Conservation (phyloP, 2,888 invertebrate species). For the Oscheius myriophilus region DNA sequence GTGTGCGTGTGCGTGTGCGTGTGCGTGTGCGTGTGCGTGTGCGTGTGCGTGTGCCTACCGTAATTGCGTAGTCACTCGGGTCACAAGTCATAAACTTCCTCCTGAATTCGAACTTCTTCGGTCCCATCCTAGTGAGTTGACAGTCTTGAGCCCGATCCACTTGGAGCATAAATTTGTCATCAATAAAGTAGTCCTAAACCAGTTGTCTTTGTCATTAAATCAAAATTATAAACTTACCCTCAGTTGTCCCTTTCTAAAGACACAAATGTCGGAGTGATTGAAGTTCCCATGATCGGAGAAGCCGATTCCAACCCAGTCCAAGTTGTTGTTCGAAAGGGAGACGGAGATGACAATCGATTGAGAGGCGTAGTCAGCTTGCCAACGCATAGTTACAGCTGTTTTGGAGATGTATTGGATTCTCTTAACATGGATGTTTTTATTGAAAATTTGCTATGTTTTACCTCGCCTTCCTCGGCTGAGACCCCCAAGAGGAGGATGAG, state of each 20-base stretch:
- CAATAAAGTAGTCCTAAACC: slow-evolving; percentile 49
- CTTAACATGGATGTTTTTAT: background rate
- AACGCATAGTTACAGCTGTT: slow-evolving; percentile 31
- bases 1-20: too few relatives aligned
- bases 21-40: too few relatives aligned
- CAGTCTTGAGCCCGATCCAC: slow-evolving; percentile 64
- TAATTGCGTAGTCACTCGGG: slow-evolving; percentile 65
- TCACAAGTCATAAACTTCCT: slow-evolving; percentile 66
- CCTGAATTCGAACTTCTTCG: slow-evolving; percentile 44
- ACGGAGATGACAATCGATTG: slow-evolving; percentile 42
- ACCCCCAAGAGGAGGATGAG: too few relatives aligned
- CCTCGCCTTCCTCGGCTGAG: too few relatives aligned
- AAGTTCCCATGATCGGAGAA: slow-evolving; percentile 67
- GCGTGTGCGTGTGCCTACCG: too few relatives aligned
- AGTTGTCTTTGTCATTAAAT: too few relatives aligned
- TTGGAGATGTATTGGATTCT: slow-evolving; percentile 5
- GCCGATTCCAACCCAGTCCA: slow-evolving; percentile 57
- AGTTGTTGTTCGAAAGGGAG: slow-evolving; percentile 32
- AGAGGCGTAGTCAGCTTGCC: slow-evolving; percentile 39
- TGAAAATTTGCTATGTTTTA: too few relatives aligned
- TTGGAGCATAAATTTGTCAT: slow-evolving; percentile 40
- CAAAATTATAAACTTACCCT: background rate
- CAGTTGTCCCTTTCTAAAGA: slow-evolving; percentile 33
- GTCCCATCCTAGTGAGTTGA: slow-evolving; percentile 31
- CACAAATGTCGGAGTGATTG: slow-evolving; percentile 60